These are phyloP conservation scores for Chymomyza fuscimana DNA, from an alignment of 2,888 invertebrate species.

Conservation along the genomic window DNA sequence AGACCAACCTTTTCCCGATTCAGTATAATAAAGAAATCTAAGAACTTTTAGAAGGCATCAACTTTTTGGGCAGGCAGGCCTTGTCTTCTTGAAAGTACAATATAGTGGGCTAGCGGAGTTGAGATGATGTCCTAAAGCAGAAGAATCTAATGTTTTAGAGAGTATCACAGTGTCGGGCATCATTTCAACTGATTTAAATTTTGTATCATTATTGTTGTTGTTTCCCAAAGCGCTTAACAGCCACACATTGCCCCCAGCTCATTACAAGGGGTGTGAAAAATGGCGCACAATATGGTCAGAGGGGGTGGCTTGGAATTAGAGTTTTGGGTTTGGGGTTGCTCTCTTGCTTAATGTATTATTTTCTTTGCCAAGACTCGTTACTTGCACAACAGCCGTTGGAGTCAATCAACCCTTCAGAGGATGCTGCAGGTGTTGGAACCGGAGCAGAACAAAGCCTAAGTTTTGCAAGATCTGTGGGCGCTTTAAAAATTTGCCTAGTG, in stretches of 20 bases:
- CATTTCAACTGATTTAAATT: not conserved
- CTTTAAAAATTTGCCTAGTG: not conserved
- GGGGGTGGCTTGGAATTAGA: not conserved
- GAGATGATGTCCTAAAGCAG: no score
- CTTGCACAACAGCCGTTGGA: not conserved
- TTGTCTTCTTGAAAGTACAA: no score
- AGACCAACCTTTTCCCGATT: no score
- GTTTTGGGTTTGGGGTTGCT: not conserved
- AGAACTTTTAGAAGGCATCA: no score
- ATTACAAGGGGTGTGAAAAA: not conserved
- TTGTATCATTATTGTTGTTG: not conserved
- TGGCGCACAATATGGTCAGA: not conserved
- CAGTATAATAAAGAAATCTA: no score
- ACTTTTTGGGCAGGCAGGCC: no score
- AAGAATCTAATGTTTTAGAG: no score
- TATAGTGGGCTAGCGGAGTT: no score
- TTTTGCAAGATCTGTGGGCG: no score
- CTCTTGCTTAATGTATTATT: not conserved
- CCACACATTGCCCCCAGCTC: not conserved
- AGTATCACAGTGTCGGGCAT: no score
- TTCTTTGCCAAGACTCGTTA: not conserved
- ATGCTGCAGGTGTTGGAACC: not conserved
- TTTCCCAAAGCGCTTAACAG: not conserved
- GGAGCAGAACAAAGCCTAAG: no score
- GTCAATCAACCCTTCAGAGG: not conserved